A percentile compares a stretch with the other conserved stretches of the same genome.
Conservation (phyloP, 2,797 vertebrate genomes). For the Enteromius argenteus region DNA sequence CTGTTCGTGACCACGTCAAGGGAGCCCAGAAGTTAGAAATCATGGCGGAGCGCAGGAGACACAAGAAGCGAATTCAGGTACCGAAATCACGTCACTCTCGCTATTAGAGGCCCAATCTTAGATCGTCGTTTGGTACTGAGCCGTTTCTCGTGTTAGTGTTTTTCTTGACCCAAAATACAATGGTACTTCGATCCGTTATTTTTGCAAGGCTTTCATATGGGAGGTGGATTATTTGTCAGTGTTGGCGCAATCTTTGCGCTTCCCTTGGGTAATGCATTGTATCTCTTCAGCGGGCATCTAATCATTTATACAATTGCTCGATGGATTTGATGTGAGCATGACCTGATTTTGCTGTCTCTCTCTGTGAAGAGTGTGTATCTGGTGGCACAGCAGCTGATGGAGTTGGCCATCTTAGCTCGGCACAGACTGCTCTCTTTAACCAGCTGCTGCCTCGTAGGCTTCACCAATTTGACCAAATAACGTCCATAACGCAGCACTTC, state of each 20-base stretch:
- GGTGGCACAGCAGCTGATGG: constrained; percentile 44
- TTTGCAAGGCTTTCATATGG: not conserved
- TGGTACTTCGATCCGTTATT: not conserved
- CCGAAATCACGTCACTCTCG: constrained; percentile 25
- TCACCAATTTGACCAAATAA: not conserved
- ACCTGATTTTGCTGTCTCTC: not conserved
- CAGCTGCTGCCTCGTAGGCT: constrained; percentile 28
- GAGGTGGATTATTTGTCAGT: constrained; percentile 38
- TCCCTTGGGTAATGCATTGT: not conserved
- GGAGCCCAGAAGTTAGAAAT: constrained; percentile 84
- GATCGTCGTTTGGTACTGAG: not conserved
- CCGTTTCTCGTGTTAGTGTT: not conserved
- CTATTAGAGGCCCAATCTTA: not conserved
- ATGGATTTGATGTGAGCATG: not conserved
- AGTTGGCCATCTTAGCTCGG: constrained; percentile 52
- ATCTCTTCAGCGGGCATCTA: not conserved
- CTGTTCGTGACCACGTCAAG: constrained; percentile 76
- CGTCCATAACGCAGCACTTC: not conserved
- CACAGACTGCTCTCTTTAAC: constrained; percentile 25
- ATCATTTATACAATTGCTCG: not conserved
- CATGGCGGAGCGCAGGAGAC: constrained; percentile 98
- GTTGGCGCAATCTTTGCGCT: constrained; percentile 9
- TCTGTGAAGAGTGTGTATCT: constrained; percentile 8
- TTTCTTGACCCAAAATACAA: not conserved
- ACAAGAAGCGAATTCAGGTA: constrained; percentile 98